Percentiles rank a stretch among this genome's conserved stretches.
phyloP scores from a whole-genome alignment of 2,113 vertebrate species.

The Mormyrus lacerda region DNA sequence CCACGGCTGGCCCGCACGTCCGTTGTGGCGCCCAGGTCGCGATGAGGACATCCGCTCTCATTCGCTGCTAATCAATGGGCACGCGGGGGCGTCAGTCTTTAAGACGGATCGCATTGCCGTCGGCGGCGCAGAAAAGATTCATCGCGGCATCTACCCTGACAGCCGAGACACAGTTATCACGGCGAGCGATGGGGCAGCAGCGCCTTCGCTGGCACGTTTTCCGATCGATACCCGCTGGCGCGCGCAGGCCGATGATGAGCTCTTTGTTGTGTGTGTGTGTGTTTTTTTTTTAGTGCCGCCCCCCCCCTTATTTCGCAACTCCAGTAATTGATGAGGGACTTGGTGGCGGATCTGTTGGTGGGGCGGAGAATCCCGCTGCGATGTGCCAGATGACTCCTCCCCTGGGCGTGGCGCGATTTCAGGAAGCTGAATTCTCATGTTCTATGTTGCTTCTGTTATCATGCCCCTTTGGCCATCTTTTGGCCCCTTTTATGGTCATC shows the following conservation, averaged over 20 bases:
- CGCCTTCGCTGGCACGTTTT: background rate
- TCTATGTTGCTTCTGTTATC: background rate
- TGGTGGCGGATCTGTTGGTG: background rate
- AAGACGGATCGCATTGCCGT: background rate
- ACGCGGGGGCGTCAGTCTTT: background rate
- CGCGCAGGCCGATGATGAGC: background rate
- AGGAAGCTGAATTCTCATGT: background rate
- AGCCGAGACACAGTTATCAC: slow-evolving; percentile 20
- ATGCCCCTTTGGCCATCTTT: too few relatives aligned
- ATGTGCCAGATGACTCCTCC: background rate
- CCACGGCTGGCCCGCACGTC: too few relatives aligned
- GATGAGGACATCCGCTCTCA: slow-evolving; percentile 26
- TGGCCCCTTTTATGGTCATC: background rate
- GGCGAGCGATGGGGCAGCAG: background rate
- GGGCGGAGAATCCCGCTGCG: background rate
- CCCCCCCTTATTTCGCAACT: background rate
- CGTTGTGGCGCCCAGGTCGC: background rate
- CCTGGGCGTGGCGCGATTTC: too few relatives aligned
- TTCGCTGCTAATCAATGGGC: slow-evolving; percentile 16
- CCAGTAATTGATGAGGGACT: slow-evolving; percentile 6
- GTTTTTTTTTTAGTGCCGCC: background rate
- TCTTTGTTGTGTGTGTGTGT: background rate
- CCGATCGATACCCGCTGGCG: slow-evolving; percentile 17
- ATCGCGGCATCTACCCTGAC: slow-evolving; percentile 11
- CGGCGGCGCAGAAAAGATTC: slow-evolving; percentile 1